These are phyloP conservation scores for Pristionchus fissidentatus DNA, from an alignment of 2,888 invertebrate genomes.

Conservation along the genomic window DNA sequence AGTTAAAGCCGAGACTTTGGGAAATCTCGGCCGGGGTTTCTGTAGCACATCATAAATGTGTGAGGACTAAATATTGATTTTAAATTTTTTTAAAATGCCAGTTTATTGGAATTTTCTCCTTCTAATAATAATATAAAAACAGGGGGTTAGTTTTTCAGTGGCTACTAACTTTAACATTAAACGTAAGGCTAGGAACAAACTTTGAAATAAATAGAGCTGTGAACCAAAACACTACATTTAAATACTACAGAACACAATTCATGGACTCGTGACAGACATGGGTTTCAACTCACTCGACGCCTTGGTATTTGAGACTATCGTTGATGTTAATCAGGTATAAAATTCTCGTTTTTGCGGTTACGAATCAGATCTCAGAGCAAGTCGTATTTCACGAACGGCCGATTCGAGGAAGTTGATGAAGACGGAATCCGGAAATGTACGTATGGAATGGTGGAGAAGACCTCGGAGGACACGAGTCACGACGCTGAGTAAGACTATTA, in stretches of 20 bases:
- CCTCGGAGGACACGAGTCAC: background rate
- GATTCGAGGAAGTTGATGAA: background rate
- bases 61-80: no score
- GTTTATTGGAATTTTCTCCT: no score
- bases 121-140: no score
- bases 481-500: background rate
- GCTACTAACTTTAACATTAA: no score
- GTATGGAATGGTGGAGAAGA: background rate
- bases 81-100: no score
- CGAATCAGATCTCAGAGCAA: background rate
- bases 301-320: background rate
- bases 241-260: background rate
- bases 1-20: no score
- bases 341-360: background rate
- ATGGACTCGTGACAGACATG: background rate
- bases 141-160: no score
- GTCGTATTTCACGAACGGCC: background rate
- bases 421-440: background rate
- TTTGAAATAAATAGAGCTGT: no score
- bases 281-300: background rate
- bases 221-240: no score
- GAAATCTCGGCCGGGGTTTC: no score
- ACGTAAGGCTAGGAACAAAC: no score
- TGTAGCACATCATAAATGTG: no score
- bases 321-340: conserved; percentile 1